phyloP scores from a whole-genome alignment of 2,113 vertebrate species.

The Daubentonia madagascariensis region DNA sequence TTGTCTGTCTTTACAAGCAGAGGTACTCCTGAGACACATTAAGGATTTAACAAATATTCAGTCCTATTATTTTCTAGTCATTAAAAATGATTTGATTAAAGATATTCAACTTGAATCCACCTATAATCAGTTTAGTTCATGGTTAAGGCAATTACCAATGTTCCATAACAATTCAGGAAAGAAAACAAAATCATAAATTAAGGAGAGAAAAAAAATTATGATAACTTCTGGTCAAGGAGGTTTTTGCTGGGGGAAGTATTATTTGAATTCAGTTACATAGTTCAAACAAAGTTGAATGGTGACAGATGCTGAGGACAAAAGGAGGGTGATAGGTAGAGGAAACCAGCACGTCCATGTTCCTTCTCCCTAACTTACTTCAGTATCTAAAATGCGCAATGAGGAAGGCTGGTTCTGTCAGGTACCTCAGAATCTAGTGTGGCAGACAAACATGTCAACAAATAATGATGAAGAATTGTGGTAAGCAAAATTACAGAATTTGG shows the following conservation, averaged over 20 bases:
- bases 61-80: background rate
- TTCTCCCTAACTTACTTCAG: background rate
- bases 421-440: background rate
- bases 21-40: background rate
- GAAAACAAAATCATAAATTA: background rate
- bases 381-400: background rate
- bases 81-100: background rate
- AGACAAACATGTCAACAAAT: background rate
- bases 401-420: background rate
- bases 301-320: background rate
- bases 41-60: background rate
- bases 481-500: background rate
- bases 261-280: background rate
- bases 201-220: background rate
- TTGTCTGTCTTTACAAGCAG: background rate
- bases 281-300: background rate
- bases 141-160: background rate
- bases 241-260: background rate
- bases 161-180: background rate
- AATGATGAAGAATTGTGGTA: background rate
- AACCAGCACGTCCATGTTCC: background rate
- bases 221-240: background rate
- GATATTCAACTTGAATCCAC: background rate
- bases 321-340: background rate
- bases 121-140: background rate